These are phyloP conservation scores for Abscondita cerata DNA, from an alignment of 2,888 invertebrate genomes.

Conservation along the genomic window DNA sequence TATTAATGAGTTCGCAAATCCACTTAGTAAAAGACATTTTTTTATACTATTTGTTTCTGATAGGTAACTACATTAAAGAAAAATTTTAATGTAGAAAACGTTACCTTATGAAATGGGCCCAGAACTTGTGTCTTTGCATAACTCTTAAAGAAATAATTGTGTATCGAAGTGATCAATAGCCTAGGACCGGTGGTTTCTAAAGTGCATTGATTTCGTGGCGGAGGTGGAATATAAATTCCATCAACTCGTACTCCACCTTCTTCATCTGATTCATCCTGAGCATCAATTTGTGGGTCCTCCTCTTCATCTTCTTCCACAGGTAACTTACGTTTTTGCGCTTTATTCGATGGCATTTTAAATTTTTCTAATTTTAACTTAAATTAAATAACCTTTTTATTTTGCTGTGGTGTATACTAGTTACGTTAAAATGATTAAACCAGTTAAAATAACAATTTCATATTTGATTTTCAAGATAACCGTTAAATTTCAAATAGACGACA, in stretches of 20 bases:
- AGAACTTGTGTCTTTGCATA: slow-evolving; percentile 84
- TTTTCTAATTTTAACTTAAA: too few relatives aligned
- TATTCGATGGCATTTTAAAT: slow-evolving; percentile 6
- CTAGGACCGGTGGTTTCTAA: slow-evolving; percentile 81
- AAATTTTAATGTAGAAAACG: neutral
- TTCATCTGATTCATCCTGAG: slow-evolving; percentile 58
- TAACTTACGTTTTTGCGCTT: slow-evolving; percentile 14
- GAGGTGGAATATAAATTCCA: slow-evolving; percentile 85
- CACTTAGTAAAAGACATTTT: too few relatives aligned
- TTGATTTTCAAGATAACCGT: too few relatives aligned
- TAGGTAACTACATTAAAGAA: too few relatives aligned
- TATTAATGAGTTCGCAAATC: too few relatives aligned
- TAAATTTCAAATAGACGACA: too few relatives aligned
- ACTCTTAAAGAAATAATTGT: slow-evolving; percentile 95
- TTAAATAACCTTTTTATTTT: too few relatives aligned
- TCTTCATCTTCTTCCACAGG: slow-evolving; percentile 19
- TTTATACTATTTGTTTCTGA: too few relatives aligned
- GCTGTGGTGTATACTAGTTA: too few relatives aligned
- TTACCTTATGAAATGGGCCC: slow-evolving; percentile 96
- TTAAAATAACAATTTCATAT: too few relatives aligned
- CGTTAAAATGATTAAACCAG: too few relatives aligned
- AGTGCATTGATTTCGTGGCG: slow-evolving; percentile 72
- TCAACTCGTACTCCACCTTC: slow-evolving; percentile 78
- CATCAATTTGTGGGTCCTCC: slow-evolving; percentile 37
- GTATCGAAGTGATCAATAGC: slow-evolving; percentile 89